These are phyloP conservation scores for Otolemur garnettii DNA, from an alignment of 2,113 vertebrate genomes.

Conservation along the genomic window DNA sequence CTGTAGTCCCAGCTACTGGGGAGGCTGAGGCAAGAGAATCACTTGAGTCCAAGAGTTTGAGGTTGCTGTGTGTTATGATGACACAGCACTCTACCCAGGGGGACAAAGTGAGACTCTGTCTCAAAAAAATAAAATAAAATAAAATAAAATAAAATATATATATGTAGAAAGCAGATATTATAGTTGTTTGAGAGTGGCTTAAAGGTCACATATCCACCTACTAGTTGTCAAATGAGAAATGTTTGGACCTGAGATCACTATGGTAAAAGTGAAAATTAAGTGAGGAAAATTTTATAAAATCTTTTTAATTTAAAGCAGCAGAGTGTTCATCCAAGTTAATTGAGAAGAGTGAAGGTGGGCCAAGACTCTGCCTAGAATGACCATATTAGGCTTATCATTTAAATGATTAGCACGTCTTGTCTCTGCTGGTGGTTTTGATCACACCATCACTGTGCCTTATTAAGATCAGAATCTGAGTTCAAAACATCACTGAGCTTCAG, in stretches of 20 bases:
- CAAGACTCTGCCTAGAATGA: neutral
- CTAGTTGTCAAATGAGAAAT: neutral
- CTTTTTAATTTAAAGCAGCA: neutral
- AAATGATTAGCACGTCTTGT: neutral
- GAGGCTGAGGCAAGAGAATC: too few species aligned
- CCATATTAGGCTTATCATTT: neutral
- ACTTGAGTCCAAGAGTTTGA: too few species aligned
- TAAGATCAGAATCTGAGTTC: conserved; percentile 51
- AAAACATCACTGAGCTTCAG: neutral
- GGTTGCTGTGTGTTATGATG: too few species aligned
- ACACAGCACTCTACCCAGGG: too few species aligned
- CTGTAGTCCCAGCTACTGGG: too few species aligned
- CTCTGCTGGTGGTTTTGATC: neutral
- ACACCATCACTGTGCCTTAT: neutral
- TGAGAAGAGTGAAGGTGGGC: neutral
- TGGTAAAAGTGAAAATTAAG: neutral
- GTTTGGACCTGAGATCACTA: neutral
- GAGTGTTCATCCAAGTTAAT: neutral
- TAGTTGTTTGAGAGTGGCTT: neutral
- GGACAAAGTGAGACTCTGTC: too few species aligned
- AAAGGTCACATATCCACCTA: neutral
- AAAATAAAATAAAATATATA: too few species aligned
- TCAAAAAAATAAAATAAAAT: too few species aligned
- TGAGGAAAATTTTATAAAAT: neutral
- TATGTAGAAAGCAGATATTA: neutral